These are phyloP conservation scores for Acrocephalus arundinaceus DNA, from an alignment of 2,113 vertebrate species.

Conservation along the genomic window DNA sequence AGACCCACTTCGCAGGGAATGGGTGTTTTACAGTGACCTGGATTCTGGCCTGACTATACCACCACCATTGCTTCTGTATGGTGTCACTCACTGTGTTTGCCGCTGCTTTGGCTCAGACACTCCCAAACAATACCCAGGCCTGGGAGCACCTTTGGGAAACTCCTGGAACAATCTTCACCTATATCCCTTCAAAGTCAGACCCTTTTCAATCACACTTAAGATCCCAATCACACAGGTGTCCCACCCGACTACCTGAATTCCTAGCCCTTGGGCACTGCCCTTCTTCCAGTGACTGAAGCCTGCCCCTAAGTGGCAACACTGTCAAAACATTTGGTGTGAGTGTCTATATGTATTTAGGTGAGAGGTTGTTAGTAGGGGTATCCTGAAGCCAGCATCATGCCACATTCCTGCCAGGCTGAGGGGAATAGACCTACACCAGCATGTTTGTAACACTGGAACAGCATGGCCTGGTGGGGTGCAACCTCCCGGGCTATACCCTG, in stretches of 20 bases:
- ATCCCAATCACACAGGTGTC: neutral
- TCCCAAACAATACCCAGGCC: neutral
- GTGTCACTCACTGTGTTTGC: neutral
- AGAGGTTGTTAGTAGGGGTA: neutral
- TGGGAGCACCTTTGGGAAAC: neutral
- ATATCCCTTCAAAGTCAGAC: neutral
- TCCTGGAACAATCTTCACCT: neutral
- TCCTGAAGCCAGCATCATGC: accelerated
- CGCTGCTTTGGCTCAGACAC: neutral
- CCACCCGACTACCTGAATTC: neutral
- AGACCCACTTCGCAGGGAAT: neutral
- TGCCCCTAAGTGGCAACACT: neutral
- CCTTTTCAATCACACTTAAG: neutral
- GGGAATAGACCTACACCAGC: neutral
- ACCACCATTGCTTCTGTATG: neutral
- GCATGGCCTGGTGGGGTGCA: neutral
- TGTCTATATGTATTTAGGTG: neutral
- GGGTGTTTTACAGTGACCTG: neutral
- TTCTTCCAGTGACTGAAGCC: neutral
- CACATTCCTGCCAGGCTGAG: accelerated
- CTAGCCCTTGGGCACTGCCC: neutral
- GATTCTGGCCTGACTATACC: neutral
- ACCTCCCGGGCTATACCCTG: neutral
- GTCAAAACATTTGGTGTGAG: neutral
- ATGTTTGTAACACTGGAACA: neutral